These are phyloP conservation scores for Drosophila merina DNA, from an alignment of 2,888 invertebrate genomes.

Conservation along the genomic window DNA sequence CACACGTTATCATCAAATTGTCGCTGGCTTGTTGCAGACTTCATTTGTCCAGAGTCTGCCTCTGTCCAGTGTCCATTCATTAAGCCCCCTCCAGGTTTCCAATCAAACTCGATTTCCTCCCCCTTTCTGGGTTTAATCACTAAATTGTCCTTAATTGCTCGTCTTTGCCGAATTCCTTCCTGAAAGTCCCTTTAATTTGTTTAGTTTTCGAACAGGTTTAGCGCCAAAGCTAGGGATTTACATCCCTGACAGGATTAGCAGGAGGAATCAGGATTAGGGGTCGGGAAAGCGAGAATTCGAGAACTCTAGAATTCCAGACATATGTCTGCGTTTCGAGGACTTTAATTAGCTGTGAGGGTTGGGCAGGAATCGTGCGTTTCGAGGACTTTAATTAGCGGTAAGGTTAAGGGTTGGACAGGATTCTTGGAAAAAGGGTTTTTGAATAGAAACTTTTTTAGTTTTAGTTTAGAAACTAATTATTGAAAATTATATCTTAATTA, in stretches of 20 bases:
- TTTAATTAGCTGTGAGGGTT: constrained; percentile 5
- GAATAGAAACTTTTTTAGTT: neutral
- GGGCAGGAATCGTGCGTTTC: neutral
- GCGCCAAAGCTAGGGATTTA: constrained; percentile 5
- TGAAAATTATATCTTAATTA: no score
- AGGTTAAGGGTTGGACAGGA: neutral
- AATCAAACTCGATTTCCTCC: constrained; percentile 45
- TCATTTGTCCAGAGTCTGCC: constrained; percentile 26
- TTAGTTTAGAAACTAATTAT: no score
- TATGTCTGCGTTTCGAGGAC: neutral
- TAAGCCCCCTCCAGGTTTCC: constrained; percentile 16
- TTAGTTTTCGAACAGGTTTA: constrained; percentile 12
- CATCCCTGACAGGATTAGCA: constrained; percentile 13
- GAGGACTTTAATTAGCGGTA: constrained; percentile 2
- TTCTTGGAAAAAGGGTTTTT: neutral
- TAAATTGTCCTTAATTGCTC: constrained; percentile 28
- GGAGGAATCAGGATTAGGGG: neutral
- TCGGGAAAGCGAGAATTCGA: neutral
- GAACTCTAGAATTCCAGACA: neutral
- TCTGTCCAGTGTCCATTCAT: constrained; percentile 18
- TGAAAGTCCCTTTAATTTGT: constrained; percentile 8
- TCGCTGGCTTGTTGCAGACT: constrained; percentile 33
- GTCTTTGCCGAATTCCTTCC: constrained; percentile 2
- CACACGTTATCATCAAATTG: constrained; percentile 39
- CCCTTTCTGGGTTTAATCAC: constrained; percentile 27